Percentiles rank a stretch among this genome's conserved stretches.
phyloP scores from a whole-genome alignment of 2,797 vertebrate species.

The Enteromius afrohamiltoni region DNA sequence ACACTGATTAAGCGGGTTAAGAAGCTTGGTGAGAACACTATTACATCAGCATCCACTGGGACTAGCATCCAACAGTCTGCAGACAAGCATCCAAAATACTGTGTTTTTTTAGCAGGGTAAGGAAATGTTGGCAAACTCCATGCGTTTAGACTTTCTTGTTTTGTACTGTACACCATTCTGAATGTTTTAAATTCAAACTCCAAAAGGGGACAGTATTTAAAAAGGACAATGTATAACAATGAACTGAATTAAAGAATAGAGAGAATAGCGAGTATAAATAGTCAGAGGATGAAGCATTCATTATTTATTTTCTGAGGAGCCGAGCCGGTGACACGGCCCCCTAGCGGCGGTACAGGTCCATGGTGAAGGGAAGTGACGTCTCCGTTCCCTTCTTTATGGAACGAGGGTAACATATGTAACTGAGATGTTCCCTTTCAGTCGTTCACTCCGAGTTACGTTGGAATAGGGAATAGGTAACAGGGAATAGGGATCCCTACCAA shows the following conservation, averaged over 20 bases:
- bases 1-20: constrained; percentile 16
- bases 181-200: background rate
- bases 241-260: background rate
- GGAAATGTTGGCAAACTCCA: background rate
- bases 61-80: constrained; percentile 14
- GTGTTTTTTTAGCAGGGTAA: background rate
- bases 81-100: constrained; percentile 19
- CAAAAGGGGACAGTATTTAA: background rate
- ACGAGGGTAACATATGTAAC: too few species aligned
- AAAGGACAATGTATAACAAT: background rate
- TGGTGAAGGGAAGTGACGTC: too few species aligned
- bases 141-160: background rate
- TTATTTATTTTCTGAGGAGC: too few species aligned
- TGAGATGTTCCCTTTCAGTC: too few species aligned
- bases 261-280: too few species aligned
- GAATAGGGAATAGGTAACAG: too few species aligned
- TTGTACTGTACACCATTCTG: background rate
- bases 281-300: too few species aligned
- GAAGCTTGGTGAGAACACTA: constrained; percentile 24
- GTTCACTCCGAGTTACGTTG: too few species aligned
- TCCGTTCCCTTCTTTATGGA: too few species aligned
- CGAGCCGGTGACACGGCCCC: too few species aligned
- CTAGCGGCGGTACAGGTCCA: too few species aligned
- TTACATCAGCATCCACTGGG: constrained; percentile 16
- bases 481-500: too few species aligned